These are phyloP conservation scores for Conus betulinus DNA, from an alignment of 1,140 invertebrate genomes.

Conservation along the genomic window DNA sequence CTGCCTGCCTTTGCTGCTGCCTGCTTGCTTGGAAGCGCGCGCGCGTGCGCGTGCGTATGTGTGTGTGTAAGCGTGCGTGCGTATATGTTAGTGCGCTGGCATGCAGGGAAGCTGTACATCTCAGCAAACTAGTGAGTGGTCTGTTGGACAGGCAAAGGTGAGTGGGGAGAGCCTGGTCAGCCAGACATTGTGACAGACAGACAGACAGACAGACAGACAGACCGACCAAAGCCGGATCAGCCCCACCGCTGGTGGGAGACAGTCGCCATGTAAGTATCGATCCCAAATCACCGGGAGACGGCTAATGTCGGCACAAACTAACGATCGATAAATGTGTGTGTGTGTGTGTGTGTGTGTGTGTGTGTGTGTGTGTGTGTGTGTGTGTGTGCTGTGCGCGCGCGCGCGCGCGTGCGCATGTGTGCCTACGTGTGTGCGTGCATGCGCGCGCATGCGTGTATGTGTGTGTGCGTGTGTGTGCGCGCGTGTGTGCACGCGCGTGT, in stretches of 20 bases:
- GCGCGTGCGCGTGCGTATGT: too few species aligned
- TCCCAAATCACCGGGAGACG: too few species aligned
- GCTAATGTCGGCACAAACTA: not conserved
- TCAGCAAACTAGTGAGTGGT: too few species aligned
- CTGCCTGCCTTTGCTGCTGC: too few species aligned
- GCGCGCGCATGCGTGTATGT: not conserved
- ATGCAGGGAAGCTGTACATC: too few species aligned
- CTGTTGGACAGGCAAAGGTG: too few species aligned
- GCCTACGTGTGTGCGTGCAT: slow-evolving; percentile 20
- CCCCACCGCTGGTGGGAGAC: too few species aligned
- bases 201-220: not conserved
- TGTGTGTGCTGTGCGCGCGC: not conserved
- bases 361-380: not conserved
- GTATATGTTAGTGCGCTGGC: too few species aligned
- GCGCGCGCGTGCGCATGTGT: not conserved
- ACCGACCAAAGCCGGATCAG: not conserved
- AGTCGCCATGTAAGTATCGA: too few species aligned
- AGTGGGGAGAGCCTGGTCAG: not conserved
- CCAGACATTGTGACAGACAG: not conserved
- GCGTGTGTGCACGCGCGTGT: not conserved
- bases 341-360: slow-evolving; percentile 4
- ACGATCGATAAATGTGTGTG: slow-evolving; percentile 7
- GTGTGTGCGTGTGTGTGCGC: not conserved
- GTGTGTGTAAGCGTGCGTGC: too few species aligned
- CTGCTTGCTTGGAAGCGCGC: too few species aligned